A percentile compares a stretch with the other conserved stretches of the same genome.
Evolutionary conservation across 2,113 vertebrate genomes (phyloP).

Genomic region (Sphyrna mokarran): DNA sequence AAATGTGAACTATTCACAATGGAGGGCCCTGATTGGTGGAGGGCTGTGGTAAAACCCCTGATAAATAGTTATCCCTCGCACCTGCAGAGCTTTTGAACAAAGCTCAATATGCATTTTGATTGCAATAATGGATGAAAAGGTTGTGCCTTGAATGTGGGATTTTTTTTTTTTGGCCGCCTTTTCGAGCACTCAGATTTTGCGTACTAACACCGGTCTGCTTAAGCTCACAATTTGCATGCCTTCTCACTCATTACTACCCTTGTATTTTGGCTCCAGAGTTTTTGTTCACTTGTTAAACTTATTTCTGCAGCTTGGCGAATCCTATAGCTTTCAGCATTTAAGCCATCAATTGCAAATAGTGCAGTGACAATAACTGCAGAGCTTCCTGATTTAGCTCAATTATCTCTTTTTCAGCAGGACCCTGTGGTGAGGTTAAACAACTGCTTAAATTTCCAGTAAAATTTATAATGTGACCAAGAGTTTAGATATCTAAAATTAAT

Average conservation of each 20-base stretch:
- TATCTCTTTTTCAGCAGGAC: background rate
- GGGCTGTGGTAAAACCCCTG: background rate
- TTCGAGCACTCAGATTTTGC: background rate
- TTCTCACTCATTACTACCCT: background rate
- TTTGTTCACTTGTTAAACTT: slow-evolving; percentile 8
- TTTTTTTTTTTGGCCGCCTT: background rate
- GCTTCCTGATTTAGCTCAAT: slow-evolving; percentile 16
- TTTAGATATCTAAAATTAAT: background rate
- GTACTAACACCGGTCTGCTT: background rate
- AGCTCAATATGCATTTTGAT: background rate
- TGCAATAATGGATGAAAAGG: slow-evolving; percentile 4
- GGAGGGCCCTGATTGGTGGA: background rate
- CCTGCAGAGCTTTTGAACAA: slow-evolving; percentile 29
- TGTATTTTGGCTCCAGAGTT: background rate
- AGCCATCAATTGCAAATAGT: background rate
- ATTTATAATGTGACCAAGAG: background rate
- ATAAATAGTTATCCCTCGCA: background rate
- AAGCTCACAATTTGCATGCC: background rate
- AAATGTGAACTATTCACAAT: background rate
- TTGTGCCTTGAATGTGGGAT: background rate
- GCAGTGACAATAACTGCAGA: no score
- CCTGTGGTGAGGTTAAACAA: slow-evolving; percentile 22
- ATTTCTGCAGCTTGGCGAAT: background rate
- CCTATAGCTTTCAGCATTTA: background rate
- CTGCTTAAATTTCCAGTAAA: slow-evolving; percentile 22